Percentiles rank a stretch among this genome's conserved stretches.
Evolutionary conservation across 2,888 invertebrate species (phyloP).

Genomic region (Eledona agricola): DNA sequence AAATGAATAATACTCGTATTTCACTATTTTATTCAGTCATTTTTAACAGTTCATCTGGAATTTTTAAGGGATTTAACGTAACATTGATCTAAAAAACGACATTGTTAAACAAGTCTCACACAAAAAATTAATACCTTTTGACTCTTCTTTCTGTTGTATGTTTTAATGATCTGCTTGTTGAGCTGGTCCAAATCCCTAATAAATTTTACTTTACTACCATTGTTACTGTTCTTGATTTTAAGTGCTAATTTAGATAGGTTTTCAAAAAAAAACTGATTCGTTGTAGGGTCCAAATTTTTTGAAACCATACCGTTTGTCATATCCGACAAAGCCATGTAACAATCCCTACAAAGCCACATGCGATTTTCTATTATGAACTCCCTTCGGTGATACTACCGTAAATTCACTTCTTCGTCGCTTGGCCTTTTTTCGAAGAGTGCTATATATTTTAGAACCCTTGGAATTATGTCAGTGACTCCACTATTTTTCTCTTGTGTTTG

Average conservation of each 20-base stretch:
- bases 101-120: conserved; percentile 17
- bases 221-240: conserved; percentile 40
- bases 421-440: conserved; percentile 52
- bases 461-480: conserved; percentile 45
- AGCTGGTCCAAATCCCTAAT: conserved; percentile 26
- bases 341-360: conserved; percentile 40
- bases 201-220: conserved; percentile 32
- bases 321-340: conserved; percentile 46
- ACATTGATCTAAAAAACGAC: conserved; percentile 17
- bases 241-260: conserved; percentile 43
- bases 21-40: conserved; percentile 9
- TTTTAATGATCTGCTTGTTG: conserved; percentile 10
- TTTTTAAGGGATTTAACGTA: conserved; percentile 40
- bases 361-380: no score
- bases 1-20: conserved; percentile 1
- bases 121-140: conserved; percentile 27
- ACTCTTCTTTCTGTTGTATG: conserved; percentile 29
- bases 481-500: conserved; percentile 3
- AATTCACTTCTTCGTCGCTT: conserved; percentile 42
- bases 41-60: conserved; percentile 37
- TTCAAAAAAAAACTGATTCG: conserved; percentile 40
- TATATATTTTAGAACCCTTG: conserved; percentile 57
- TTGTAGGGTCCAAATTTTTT: conserved; percentile 41
- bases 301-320: conserved; percentile 44
- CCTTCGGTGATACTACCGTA: no score